Evolutionary conservation across 2,888 invertebrate genomes (phyloP).

Genomic region (Polyommatus iphigenia): DNA sequence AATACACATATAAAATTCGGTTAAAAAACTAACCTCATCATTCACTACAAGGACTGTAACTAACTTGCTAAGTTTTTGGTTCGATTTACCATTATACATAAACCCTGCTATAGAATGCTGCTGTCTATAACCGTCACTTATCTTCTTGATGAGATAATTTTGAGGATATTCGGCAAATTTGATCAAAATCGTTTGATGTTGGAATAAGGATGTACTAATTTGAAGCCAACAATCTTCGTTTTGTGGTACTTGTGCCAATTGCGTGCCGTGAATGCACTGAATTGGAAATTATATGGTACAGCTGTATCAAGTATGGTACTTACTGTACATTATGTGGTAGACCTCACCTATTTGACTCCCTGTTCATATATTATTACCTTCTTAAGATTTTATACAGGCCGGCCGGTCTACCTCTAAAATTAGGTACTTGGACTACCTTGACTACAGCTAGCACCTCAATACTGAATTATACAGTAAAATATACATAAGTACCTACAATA

Average conservation of each 20-base stretch:
- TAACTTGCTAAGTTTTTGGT: too few relatives aligned
- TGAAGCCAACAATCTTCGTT: conserved; percentile 50
- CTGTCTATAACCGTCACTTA: neutral
- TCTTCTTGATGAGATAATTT: conserved; percentile 2
- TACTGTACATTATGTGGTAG: conserved; percentile 1
- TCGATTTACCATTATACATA: neutral
- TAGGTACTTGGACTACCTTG: too few relatives aligned
- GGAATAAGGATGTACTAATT: conserved; percentile 44
- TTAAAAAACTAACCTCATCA: too few relatives aligned
- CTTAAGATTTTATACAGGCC: too few relatives aligned
- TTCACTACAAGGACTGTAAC: too few relatives aligned
- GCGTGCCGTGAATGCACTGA: conserved; percentile 57
- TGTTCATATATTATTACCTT: too few relatives aligned
- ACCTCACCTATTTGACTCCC: neutral
- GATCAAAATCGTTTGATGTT: conserved; percentile 32
- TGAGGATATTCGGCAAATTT: conserved; percentile 11
- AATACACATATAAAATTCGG: too few relatives aligned
- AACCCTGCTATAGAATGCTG: neutral
- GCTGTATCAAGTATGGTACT: conserved; percentile 31
- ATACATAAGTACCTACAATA: too few relatives aligned
- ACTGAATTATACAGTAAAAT: too few relatives aligned
- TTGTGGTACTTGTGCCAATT: conserved; percentile 49
- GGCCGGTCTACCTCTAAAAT: too few relatives aligned
- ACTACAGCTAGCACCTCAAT: too few relatives aligned
- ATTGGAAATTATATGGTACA: conserved; percentile 48